Evolutionary conservation across 2,797 vertebrate genomes (phyloP).

Genomic region (Pangasius djambal): DNA sequence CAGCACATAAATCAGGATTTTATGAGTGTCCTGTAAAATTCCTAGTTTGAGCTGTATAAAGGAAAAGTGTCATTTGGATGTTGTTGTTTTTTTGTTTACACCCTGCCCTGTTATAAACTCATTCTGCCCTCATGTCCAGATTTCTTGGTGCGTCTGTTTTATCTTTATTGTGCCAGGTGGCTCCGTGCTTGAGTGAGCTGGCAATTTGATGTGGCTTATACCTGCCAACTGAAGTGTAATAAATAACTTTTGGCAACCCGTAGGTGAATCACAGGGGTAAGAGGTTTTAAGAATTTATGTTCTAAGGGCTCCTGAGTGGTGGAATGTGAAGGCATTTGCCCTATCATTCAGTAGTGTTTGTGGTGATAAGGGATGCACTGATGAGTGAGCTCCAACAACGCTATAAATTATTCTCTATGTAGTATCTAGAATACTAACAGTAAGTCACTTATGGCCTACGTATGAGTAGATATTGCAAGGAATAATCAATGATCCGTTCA

Average conservation of each 20-base stretch:
- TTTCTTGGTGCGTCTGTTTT: slow-evolving; percentile 6
- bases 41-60: not conserved
- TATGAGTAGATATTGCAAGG: not conserved
- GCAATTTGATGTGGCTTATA: not conserved
- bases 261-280: not conserved
- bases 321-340: not conserved
- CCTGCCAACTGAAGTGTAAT: slow-evolving; percentile 17
- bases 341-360: not conserved
- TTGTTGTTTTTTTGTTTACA: not conserved
- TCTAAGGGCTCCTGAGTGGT: not conserved
- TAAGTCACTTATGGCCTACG: not conserved
- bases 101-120: not conserved
- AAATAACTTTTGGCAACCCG: slow-evolving; percentile 10
- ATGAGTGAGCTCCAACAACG: not conserved
- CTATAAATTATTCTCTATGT: not conserved
- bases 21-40: not conserved
- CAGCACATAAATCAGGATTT: not conserved
- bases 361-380: not conserved
- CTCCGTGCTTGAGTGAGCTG: not conserved
- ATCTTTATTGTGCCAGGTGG: slow-evolving; percentile 10
- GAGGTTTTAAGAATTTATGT: not conserved
- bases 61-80: not conserved
- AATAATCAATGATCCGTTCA: not conserved
- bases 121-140: not conserved
- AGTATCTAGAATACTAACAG: not conserved